Base-by-base conservation (phyloP, 2,797 vertebrate species). In the Micropoecilia bifurca region DNA sequence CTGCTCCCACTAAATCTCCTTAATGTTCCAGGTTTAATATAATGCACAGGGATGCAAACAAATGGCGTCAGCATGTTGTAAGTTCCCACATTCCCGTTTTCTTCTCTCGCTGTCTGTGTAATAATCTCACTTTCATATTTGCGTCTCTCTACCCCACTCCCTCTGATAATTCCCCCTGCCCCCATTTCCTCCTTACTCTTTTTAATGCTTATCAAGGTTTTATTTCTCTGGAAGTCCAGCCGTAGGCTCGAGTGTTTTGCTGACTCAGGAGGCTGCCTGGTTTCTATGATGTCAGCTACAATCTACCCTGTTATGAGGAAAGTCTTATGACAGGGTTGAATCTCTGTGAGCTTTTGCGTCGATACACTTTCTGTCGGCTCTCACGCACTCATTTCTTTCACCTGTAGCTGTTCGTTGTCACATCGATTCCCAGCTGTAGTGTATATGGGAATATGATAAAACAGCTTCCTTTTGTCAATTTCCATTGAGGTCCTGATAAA, bases 391-490 rank as follows among this genome's bases (percentile, higher is more conserved):
- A 36, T 81, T 77, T 86, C 71, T 75, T 84, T 87, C 48, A 73
- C 79, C 87, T 83, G 33, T 14, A 76, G 73, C 74, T 18, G 20
- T 41, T 83, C 81, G 1, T 79, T 82, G 90, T 93, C 93, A 91
- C 89, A 90, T 90, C 74, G 87, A 90, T 86, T 88, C 90, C 85
- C 84, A 0, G 28, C 87, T 83, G 88, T 91, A 91, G 92, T 90
- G 91, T 89, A 91, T 88, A 90, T 90, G 77, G 88, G 85, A 92
- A 94, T 93, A 93, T 92, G 92, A 94, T 94, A 93, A 94, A 86
- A 87, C 79, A 76, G 88, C 88, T 91, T 82, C 75, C 88, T 91
- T 90, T 92, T 93, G 94, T 94, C 90, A 89, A 83, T 91, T 92
- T 93, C 90, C 85, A 91, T 93, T 91, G 90, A 69, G 80, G 71